Percentiles rank a stretch among this genome's conserved stretches.
These are phyloP conservation scores for Tragelaphus eurycerus DNA, from an alignment of 2,797 vertebrate species.

Conservation along the genomic window DNA sequence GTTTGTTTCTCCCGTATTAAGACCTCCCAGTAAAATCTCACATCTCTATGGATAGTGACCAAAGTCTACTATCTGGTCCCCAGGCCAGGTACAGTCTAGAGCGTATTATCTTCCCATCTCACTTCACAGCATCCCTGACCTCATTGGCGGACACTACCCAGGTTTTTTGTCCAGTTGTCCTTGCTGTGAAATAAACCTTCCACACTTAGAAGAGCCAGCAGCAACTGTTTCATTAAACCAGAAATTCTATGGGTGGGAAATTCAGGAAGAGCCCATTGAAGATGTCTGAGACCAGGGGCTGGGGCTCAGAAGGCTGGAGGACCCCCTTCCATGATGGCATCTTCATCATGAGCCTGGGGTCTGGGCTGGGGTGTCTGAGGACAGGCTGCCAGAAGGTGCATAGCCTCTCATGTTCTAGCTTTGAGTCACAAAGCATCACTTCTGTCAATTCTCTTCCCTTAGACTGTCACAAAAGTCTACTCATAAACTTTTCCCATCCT, in stretches of 20 bases:
- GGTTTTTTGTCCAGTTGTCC: rapidly evolving
- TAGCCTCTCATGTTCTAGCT: rapidly evolving
- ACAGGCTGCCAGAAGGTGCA: neutral
- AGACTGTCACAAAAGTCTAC: neutral
- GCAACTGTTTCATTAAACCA: no score
- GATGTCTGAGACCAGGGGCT: neutral
- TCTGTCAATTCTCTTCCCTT: rapidly evolving
- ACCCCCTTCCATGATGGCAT: rapidly evolving
- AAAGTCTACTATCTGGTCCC: rapidly evolving
- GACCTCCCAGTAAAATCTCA: neutral
- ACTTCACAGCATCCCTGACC: no score
- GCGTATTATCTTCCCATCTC: rapidly evolving
- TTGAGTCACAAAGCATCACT: neutral
- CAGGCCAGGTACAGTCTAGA: neutral
- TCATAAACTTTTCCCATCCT: rapidly evolving
- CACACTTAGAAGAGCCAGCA: no score
- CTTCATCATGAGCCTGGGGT: neutral
- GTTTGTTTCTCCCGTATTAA: neutral
- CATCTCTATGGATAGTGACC: neutral
- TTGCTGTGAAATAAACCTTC: rapidly evolving
- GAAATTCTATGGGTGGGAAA: no score
- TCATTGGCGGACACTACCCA: rapidly evolving
- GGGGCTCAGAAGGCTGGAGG: neutral
- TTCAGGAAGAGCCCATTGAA: neutral
- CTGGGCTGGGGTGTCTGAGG: neutral